A percentile compares a stretch with the other conserved stretches of the same genome.
These are phyloP conservation scores for Thalassarche chlororhynchos DNA, from an alignment of 2,113 vertebrate species.

Conservation along the genomic window DNA sequence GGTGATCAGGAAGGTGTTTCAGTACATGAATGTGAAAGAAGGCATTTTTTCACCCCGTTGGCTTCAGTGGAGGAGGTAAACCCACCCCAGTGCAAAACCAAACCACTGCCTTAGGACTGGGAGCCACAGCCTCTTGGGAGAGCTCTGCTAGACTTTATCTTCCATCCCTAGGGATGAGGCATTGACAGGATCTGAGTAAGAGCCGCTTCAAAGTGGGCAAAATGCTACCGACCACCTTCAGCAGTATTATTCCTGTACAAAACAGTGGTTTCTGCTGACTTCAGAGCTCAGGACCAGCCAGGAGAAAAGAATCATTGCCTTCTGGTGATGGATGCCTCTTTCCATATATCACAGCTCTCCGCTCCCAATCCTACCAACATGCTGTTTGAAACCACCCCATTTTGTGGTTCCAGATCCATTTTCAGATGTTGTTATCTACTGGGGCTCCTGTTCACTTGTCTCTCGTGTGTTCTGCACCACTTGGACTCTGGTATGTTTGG, in stretches of 20 bases:
- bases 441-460: background rate
- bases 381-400: background rate
- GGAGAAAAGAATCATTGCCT: background rate
- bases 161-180: background rate
- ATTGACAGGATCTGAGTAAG: background rate
- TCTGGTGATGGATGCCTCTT: background rate
- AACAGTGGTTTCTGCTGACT: background rate
- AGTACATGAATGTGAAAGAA: background rate
- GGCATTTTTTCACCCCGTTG: background rate
- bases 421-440: background rate
- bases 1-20: background rate
- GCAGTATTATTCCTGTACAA: background rate
- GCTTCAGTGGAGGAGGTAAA: background rate
- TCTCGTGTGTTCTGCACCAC: background rate
- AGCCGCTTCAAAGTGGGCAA: background rate
- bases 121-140: background rate
- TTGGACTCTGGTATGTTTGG: background rate
- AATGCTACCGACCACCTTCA: background rate
- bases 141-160: background rate
- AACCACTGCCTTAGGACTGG: background rate
- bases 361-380: background rate
- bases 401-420: background rate
- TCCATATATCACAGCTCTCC: background rate
- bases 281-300: background rate
- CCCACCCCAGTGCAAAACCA: background rate